Evolutionary conservation across 2,113 vertebrate genomes (phyloP), one percentile per base, ranked within the genome.

Genomic region (Python bivittatus): DNA sequence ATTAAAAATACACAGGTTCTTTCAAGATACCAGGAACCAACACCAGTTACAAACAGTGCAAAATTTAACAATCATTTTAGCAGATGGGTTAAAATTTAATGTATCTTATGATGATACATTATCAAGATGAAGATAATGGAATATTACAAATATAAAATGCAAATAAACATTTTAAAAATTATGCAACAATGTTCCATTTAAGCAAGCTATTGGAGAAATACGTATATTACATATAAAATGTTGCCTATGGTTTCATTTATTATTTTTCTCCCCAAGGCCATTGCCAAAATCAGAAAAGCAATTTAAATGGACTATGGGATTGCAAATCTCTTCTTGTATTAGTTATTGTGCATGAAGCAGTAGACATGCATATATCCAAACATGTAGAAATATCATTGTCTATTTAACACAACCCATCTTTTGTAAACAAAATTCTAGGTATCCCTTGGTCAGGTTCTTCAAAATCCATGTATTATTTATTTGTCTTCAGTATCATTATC

Each of bases 1-100:
- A 1, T 91, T 84, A 79, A 94, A 94, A 42, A 58, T 48, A 23
- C 68, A 0, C 29, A 92, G 13, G 25, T 84, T 92, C 33, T 92
- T 88, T 58, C 0, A 54, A 68, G n/a, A 0, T 61, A 83, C 61
- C 33, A 86, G 64, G 90, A 88, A 88, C 53, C 27, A 94, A 92
- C 52, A 88, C 20, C 12, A 83, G 6, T 25, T 52, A 68, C 56
- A 58, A 90, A 86, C 93, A 92, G 0, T 8, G 42, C 94, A 86
- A 12, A 11, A 33, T 33, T 64, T 90, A 68, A 29, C 15, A 58
- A 58, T 53, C 58, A 72, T 86, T 56, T 85, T 20, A 58, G 11
- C 52, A 29, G 44, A 53, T 61, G 85, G 56, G 1, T 38, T 44
- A 92, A 38, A 92, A 23, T 58, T 83, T 72, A 84, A 91, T 68